These are phyloP conservation scores for Catagonus wagneri DNA, from an alignment of 2,113 vertebrate genomes.

Conservation along the genomic window DNA sequence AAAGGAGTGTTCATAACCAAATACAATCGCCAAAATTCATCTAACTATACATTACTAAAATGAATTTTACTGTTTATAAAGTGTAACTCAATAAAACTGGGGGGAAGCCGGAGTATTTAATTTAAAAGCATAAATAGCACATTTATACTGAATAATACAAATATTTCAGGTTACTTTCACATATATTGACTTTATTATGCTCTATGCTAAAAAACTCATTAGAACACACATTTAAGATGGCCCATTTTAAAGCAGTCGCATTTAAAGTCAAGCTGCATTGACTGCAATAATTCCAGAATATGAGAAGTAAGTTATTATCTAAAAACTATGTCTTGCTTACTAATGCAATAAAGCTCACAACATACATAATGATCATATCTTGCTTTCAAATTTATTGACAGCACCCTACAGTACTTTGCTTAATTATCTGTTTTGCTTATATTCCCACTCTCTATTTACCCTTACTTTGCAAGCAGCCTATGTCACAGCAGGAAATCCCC, in stretches of 20 bases:
- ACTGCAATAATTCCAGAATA: slow-evolving; percentile 53
- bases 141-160: slow-evolving; percentile 52
- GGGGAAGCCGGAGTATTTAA: neutral
- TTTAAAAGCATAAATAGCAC: slow-evolving; percentile 52
- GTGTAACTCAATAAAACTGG: slow-evolving; percentile 21
- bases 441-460: slow-evolving; percentile 67
- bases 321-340: slow-evolving; percentile 36
- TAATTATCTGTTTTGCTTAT: slow-evolving; percentile 75
- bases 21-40: slow-evolving; percentile 43
- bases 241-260: slow-evolving; percentile 32
- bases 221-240: slow-evolving; percentile 47
- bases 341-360: slow-evolving; percentile 45
- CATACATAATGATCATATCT: slow-evolving; percentile 47
- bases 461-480: slow-evolving; percentile 72
- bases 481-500: slow-evolving; percentile 73
- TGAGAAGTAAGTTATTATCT: slow-evolving; percentile 23
- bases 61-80: slow-evolving; percentile 44
- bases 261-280: slow-evolving; percentile 48
- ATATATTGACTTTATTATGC: slow-evolving; percentile 14
- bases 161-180: slow-evolving; percentile 46
- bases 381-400: slow-evolving; percentile 69
- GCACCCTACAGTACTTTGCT: slow-evolving; percentile 58
- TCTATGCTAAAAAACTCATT: slow-evolving; percentile 18
- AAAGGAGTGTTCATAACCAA: slow-evolving; percentile 48
- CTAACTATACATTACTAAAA: slow-evolving; percentile 43